phyloP scores from a whole-genome alignment of 2,888 invertebrate species.

The Chirona hameri region DNA sequence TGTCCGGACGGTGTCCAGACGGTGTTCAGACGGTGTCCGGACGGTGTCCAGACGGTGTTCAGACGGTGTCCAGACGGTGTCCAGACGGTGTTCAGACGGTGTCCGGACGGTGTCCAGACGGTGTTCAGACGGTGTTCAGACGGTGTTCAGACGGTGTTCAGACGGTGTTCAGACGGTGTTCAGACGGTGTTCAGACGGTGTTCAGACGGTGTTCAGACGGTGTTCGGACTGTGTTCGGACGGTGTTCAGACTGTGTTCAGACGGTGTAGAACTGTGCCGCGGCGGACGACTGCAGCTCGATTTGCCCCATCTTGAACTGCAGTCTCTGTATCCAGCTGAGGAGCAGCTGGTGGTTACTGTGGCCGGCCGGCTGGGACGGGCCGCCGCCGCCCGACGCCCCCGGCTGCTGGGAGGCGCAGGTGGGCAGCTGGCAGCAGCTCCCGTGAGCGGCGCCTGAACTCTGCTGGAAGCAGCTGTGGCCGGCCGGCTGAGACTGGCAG shows the following conservation, averaged over 20 bases:
- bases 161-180: too few relatives aligned
- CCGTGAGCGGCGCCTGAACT: neutral
- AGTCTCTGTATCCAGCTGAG: constrained; percentile 84
- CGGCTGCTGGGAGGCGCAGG: neutral
- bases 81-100: neutral
- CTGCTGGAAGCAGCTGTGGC: neutral
- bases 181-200: too few relatives aligned
- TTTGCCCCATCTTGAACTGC: constrained; percentile 97
- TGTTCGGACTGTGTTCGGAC: neutral
- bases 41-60: too few relatives aligned
- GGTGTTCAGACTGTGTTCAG: constrained; percentile 43
- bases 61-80: too few relatives aligned
- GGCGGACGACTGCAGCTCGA: constrained; percentile 86
- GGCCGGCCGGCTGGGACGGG: neutral
- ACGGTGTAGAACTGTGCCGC: constrained; percentile 85
- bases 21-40: too few relatives aligned
- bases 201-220: too few relatives aligned
- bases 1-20: too few relatives aligned
- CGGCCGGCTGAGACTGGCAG: constrained; percentile 52
- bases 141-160: too few relatives aligned
- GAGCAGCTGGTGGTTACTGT: constrained; percentile 45
- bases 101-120: constrained; percentile 48
- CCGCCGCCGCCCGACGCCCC: constrained; percentile 7
- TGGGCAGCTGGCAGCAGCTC: neutral
- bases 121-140: constrained; percentile 50